phyloP scores from a whole-genome alignment of 2,113 vertebrate species.

The Tonatia bakeri region DNA sequence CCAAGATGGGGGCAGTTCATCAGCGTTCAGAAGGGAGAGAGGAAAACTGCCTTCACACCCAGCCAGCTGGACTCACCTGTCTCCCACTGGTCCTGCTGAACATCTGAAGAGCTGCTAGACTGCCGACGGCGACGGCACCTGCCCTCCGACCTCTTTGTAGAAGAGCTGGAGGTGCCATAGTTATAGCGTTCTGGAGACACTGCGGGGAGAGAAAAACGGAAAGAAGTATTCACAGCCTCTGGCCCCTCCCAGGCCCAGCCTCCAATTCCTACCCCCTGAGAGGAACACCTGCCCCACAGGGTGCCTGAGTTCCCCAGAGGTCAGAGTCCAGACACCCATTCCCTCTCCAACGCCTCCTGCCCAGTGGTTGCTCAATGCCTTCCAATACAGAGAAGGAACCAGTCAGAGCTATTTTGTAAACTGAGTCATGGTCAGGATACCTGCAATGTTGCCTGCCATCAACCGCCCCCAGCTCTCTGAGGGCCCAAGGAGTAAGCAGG shows the following conservation, averaged over 20 bases:
- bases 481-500: background rate
- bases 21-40: background rate
- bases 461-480: background rate
- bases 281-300: background rate
- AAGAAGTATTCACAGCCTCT: background rate
- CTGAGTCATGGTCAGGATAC: background rate
- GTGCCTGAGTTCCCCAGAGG: background rate
- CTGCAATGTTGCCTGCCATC: background rate
- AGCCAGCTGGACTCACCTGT: conserved; percentile 72
- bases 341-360: background rate
- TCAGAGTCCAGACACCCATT: background rate
- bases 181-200: conserved; percentile 88
- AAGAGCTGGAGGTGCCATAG: conserved; percentile 68
- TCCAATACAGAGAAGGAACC: background rate
- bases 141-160: conserved; percentile 66
- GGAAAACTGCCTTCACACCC: background rate
- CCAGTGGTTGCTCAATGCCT: background rate
- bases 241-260: background rate
- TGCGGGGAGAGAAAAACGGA: conserved; percentile 42
- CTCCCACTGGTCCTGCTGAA: conserved; percentile 80
- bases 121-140: conserved; percentile 53
- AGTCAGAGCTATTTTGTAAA: background rate
- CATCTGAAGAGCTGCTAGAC: conserved; percentile 59
- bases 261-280: background rate
- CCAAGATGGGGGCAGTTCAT: background rate